phyloP scores from a whole-genome alignment of 2,113 vertebrate species.

The Empidonax traillii region DNA sequence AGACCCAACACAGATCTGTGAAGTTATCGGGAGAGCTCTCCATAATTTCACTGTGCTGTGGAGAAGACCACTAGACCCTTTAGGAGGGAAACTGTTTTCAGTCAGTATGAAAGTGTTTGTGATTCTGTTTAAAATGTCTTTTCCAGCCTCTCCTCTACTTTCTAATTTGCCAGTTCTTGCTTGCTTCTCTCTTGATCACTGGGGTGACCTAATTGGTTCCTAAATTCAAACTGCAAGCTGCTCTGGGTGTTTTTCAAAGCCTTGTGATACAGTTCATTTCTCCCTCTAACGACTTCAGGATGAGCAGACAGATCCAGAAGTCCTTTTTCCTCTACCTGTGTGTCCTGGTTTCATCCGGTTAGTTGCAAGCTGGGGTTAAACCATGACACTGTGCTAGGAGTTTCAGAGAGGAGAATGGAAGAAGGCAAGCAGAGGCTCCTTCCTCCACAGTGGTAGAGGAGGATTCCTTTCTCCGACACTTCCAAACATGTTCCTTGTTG shows the following conservation, averaged over 20 bases:
- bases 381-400: rapidly evolving
- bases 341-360: not conserved
- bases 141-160: not conserved
- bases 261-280: not conserved
- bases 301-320: not conserved
- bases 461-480: not conserved
- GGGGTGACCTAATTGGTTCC: not conserved
- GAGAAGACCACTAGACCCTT: not conserved
- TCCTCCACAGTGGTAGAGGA: not conserved
- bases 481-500: not conserved
- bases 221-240: not conserved
- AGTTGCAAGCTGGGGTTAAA: not conserved
- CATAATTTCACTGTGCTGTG: not conserved
- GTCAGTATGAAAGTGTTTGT: not conserved
- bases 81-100: not conserved
- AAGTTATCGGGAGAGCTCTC: not conserved
- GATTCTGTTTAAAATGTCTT: not conserved
- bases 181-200: not conserved
- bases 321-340: not conserved
- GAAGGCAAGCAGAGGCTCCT: not conserved
- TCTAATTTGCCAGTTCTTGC: not conserved
- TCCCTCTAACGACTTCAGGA: not conserved
- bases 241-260: not conserved
- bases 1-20: not conserved
- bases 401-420: not conserved